These are phyloP conservation scores for Autographa gamma DNA, from an alignment of 2,888 invertebrate species.

Conservation along the genomic window DNA sequence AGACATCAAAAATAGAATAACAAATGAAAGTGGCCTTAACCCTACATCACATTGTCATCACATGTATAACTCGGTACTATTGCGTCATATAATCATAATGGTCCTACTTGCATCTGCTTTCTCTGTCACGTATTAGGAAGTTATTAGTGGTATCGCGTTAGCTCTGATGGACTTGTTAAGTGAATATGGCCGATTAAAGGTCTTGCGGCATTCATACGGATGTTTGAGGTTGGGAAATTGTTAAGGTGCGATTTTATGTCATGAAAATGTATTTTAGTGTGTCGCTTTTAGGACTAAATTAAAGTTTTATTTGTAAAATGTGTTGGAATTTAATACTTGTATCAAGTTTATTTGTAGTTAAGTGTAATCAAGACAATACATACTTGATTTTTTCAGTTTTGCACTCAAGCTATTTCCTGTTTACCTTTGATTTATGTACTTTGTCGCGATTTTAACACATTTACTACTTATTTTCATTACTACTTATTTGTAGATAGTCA, in stretches of 20 bases:
- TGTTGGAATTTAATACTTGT: not conserved
- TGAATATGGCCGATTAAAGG: constrained; percentile 59
- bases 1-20: not conserved
- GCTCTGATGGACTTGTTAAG: constrained; percentile 65
- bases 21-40: not conserved
- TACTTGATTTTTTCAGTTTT: no score
- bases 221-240: not conserved
- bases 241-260: not conserved
- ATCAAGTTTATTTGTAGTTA: no score
- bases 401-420: no score
- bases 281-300: no score
- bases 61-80: constrained; percentile 22
- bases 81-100: constrained; percentile 55
- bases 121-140: constrained; percentile 72
- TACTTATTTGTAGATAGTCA: no score
- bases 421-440: no score
- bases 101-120: constrained; percentile 67
- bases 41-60: constrained; percentile 12
- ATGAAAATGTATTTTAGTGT: not conserved
- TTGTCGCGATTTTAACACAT: no score
- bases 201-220: constrained; percentile 16
- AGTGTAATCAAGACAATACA: no score
- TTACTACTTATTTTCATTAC: no score
- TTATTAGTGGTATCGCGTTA: constrained; percentile 62
- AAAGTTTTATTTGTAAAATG: not conserved